phyloP scores from a whole-genome alignment of 2,888 invertebrate genomes.

The Zootermopsis nevadensis region DNA sequence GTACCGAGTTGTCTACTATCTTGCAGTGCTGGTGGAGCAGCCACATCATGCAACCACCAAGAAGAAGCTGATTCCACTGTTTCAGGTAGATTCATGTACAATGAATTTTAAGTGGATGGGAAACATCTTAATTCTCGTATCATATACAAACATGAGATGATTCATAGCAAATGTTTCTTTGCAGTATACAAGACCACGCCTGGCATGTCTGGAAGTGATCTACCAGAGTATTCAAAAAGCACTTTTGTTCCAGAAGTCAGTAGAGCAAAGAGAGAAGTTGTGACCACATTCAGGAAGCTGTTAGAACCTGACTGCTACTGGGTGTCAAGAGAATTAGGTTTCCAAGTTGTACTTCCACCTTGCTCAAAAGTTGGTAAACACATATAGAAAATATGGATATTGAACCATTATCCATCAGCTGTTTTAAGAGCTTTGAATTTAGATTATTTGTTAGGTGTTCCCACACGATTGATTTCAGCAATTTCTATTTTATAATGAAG shows the following conservation, averaged over 20 bases:
- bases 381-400: neutral
- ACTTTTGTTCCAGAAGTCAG: neutral
- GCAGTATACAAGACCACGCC: slow-evolving; percentile 31
- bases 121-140: too few species aligned
- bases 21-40: slow-evolving; percentile 19
- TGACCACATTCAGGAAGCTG: neutral
- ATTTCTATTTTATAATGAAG: too few species aligned
- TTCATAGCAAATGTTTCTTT: neutral
- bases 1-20: slow-evolving; percentile 37
- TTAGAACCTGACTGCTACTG: neutral
- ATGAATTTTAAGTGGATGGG: neutral
- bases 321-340: neutral
- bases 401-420: neutral
- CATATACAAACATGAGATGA: neutral
- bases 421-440: neutral
- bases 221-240: slow-evolving; percentile 34
- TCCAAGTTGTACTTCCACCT: neutral
- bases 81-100: slow-evolving; percentile 8
- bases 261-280: neutral
- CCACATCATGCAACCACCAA: neutral
- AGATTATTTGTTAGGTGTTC: neutral
- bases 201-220: slow-evolving; percentile 29
- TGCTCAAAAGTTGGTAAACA: neutral
- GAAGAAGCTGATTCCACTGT: slow-evolving; percentile 37
- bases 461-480: neutral